Evolutionary conservation across 30 jellyfish, hydroid and myxozoan species (phyloP).

Genomic region (Turritopsis rubra): DNA sequence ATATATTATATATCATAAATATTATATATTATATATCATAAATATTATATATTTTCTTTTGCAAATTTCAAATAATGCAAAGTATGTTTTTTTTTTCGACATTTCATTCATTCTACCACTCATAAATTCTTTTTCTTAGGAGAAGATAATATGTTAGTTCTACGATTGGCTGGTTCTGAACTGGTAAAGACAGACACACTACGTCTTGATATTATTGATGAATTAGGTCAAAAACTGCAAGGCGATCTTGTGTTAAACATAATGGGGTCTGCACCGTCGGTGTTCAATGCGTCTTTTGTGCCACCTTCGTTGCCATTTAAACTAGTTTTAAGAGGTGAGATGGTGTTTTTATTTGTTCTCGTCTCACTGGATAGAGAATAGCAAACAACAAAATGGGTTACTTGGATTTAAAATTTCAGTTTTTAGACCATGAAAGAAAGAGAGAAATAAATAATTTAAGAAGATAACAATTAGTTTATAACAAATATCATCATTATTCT

Average conservation of each 20-base stretch:
- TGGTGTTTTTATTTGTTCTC: background rate
- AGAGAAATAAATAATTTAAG: no score
- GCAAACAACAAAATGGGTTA: no score
- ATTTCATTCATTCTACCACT: background rate
- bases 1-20: no score
- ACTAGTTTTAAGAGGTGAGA: background rate
- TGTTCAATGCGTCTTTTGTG: background rate
- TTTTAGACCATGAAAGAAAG: background rate
- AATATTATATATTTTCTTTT: no score
- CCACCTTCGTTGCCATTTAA: background rate
- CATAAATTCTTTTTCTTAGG: background rate
- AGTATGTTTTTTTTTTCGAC: background rate
- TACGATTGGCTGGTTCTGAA: slow-evolving; percentile 3
- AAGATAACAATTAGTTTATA: no score
- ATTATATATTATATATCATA: no score
- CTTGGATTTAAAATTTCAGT: no score
- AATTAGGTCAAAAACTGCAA: background rate
- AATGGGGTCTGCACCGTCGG: background rate
- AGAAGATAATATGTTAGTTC: background rate
- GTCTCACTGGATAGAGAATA: no score
- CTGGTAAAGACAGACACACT: background rate
- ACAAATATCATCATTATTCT: background rate
- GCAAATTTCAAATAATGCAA: no score
- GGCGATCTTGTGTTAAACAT: background rate
- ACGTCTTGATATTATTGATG: background rate